Base-by-base conservation (phyloP, 2,888 invertebrate genomes). In the Argyresthia albistria region DNA sequence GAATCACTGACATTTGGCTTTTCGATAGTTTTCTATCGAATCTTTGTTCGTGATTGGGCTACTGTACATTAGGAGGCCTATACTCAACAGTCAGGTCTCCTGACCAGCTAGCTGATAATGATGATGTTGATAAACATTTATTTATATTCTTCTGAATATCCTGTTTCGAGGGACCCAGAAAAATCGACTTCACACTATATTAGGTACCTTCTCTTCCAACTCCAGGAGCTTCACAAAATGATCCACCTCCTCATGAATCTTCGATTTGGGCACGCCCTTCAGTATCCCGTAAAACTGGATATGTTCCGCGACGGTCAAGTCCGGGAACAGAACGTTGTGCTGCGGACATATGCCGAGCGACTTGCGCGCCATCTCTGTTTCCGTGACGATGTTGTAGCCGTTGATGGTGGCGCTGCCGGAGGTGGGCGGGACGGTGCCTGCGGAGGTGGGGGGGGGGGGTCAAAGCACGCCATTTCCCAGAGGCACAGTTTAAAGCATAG, bases 271-370 rank as follows among this genome's bases (percentile, higher is more conserved):
- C 1, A 92, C 79, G 4, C 93, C 93, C 77, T 93, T 93, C 64
- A 96, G 80, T 64, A 91, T 90, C 55, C 93, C 92, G 69, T 94
- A 97, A 80, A 97, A 96, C 59, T 91, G 88, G 43, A 97, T 89
- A 73, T 97, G 96, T 73, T 97, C 95, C 10, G 90, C 89, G 6
- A 96, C 95, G 0, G 95, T 96, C 51, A 97, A 83, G 58, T 94
- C 93, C 45, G 94, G 93, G 73, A 96, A 96, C 14, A 97, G 86
- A 1, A 95, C 92, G 79, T 97, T 95, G 73, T 95, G 94, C 67
- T 97, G 96, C 0, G 96, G 96, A 78, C 95, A 95, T 35, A 95
- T 88, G 1, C 95, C 95, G 42, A 95, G 79, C 39, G 93, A 93
- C 58, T 88, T 88, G n/a, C 95, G 89, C 0, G 94, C 93, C 9